Conservation (phyloP, 2,888 invertebrate genomes). For the Epsilonema sp. region DNA sequence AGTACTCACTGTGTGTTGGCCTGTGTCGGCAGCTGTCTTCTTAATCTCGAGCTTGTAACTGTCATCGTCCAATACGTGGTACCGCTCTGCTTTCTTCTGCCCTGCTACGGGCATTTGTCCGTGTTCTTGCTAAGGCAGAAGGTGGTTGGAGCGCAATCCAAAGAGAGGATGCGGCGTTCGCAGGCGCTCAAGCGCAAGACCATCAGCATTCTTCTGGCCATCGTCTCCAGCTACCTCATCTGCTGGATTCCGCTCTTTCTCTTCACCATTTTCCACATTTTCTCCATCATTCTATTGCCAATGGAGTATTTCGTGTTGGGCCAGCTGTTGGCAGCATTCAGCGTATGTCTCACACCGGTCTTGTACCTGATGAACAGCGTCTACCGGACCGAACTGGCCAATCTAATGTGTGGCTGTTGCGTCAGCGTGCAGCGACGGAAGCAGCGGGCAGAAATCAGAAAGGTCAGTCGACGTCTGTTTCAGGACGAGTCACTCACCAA, state of each 20-base stretch:
- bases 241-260: not conserved
- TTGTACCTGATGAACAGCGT: not conserved
- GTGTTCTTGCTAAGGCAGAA: not conserved
- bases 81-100: not conserved
- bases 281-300: no score
- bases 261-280: not conserved
- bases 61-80: not conserved
- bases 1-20: not conserved
- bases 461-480: no score
- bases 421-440: no score
- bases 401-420: no score
- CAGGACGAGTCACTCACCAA: no score
- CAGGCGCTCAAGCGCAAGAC: not conserved
- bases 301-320: no score
- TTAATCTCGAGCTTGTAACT: not conserved
- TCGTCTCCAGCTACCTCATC: not conserved
- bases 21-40: not conserved
- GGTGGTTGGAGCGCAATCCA: not conserved
- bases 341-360: not conserved
- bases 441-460: no score
- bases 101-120: not conserved
- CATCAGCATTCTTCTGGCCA: not conserved
- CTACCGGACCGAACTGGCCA: not conserved
- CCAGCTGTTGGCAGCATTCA: not conserved
- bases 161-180: not conserved